phyloP scores from a whole-genome alignment of 2,797 vertebrate genomes.

The Parauchenoglanis ngamensis region DNA sequence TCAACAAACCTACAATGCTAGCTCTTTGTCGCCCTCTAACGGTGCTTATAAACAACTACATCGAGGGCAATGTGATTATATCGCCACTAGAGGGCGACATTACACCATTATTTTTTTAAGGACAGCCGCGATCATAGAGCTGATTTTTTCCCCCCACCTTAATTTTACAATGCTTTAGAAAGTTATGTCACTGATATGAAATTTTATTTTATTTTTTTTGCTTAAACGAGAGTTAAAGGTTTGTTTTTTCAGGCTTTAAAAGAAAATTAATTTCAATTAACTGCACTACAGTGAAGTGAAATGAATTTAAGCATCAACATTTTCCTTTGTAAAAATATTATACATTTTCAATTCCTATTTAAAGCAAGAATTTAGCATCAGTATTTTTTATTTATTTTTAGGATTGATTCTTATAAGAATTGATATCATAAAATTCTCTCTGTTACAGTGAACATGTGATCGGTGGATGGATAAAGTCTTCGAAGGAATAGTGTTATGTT shows the following conservation, averaged over 20 bases:
- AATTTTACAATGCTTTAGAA: background rate
- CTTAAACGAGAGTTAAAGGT: background rate
- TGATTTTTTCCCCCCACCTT: background rate
- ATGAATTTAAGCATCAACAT: background rate
- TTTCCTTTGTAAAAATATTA: background rate
- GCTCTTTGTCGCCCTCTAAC: constrained; percentile 4
- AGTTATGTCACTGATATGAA: background rate
- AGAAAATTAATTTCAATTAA: background rate
- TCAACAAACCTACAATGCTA: too few species aligned
- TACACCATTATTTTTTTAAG: background rate
- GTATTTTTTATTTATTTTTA: background rate
- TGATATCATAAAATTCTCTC: background rate
- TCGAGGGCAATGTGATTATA: background rate
- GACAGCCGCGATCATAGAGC: background rate
- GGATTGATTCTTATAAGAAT: background rate
- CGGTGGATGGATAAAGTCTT: background rate
- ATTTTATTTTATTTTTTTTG: background rate
- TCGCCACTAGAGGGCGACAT: background rate
- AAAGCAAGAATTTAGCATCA: background rate
- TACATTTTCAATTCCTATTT: background rate
- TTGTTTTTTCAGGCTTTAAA: too few species aligned
- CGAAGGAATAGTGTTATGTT: too few species aligned
- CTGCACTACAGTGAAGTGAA: background rate
- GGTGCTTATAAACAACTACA: background rate
- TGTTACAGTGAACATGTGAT: background rate